phyloP scores from a whole-genome alignment of 2,797 vertebrate genomes.

The Onychomys leucogaster region DNA sequence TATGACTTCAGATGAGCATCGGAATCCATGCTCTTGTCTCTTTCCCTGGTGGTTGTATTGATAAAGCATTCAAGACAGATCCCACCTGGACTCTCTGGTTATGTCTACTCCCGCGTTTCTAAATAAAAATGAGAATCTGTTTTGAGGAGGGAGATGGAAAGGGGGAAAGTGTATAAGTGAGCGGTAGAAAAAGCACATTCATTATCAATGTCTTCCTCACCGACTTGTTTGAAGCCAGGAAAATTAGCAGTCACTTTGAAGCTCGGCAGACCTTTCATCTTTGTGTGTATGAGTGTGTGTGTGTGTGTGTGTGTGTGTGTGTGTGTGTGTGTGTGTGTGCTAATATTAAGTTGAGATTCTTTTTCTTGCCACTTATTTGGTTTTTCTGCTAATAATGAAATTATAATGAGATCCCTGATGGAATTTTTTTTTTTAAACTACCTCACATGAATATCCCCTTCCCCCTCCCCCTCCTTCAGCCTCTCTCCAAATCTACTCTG shows the following conservation, averaged over 20 bases:
- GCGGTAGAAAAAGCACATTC: slow-evolving; percentile 71
- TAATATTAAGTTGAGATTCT: slow-evolving; percentile 82
- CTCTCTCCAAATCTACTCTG: slow-evolving; percentile 83
- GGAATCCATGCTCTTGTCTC: not conserved
- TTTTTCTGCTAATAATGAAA: slow-evolving; percentile 87
- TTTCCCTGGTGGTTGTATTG: not conserved
- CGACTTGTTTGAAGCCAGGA: slow-evolving; percentile 61
- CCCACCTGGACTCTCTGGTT: not conserved
- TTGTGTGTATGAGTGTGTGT: slow-evolving; percentile 61
- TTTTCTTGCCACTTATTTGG: slow-evolving; percentile 84
- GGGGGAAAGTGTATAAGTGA: slow-evolving; percentile 45
- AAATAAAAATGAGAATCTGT: slow-evolving; percentile 34
- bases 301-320: slow-evolving; percentile 12
- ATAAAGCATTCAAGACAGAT: not conserved
- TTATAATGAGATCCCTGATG: slow-evolving; percentile 86
- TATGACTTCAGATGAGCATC: accelerated
- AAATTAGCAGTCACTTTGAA: slow-evolving; percentile 83
- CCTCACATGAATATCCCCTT: slow-evolving; percentile 80
- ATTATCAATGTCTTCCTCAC: slow-evolving; percentile 54
- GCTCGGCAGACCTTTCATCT: slow-evolving; percentile 82
- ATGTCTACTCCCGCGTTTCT: not conserved
- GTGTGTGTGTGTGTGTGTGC: not conserved
- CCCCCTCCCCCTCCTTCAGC: slow-evolving; percentile 58
- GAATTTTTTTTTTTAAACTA: slow-evolving; percentile 69
- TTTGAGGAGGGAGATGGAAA: slow-evolving; percentile 2